Evolutionary conservation across 2,113 vertebrate species (phyloP).

Genomic region (Dendropsophus ebraccatus): DNA sequence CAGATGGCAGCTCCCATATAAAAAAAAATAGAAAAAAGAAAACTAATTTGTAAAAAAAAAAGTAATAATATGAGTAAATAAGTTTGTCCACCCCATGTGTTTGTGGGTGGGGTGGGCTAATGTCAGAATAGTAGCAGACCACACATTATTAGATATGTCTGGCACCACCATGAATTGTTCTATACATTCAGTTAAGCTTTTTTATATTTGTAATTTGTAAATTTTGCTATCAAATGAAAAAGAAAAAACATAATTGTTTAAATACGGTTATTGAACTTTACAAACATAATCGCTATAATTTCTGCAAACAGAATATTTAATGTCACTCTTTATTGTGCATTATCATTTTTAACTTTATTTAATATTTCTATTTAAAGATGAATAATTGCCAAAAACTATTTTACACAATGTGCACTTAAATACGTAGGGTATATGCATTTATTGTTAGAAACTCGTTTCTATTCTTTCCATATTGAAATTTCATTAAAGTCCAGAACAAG

Average conservation of each 20-base stretch:
- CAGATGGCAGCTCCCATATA: too few relatives aligned
- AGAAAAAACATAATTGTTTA: background rate
- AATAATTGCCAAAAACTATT: background rate
- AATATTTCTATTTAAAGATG: background rate
- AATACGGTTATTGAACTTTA: background rate
- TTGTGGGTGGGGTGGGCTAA: too few relatives aligned
- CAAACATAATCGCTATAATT: background rate
- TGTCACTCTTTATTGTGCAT: background rate
- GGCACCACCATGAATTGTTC: too few relatives aligned
- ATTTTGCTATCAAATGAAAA: background rate
- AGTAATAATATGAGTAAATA: too few relatives aligned
- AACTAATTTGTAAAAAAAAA: too few relatives aligned
- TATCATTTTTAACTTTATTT: background rate
- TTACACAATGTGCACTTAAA: conserved; percentile 9
- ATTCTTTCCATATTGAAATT: conserved; percentile 34
- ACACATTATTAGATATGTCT: too few relatives aligned
- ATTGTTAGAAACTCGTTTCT: conserved; percentile 19
- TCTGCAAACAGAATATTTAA: background rate
- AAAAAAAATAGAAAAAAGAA: too few relatives aligned
- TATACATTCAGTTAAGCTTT: too few relatives aligned
- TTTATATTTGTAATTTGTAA: too few relatives aligned
- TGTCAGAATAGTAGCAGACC: too few relatives aligned
- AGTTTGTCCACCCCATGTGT: too few relatives aligned
- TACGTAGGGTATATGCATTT: conserved; percentile 14
- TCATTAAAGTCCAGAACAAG: conserved; percentile 43